A percentile compares a stretch with the other conserved stretches of the same genome.
These are phyloP conservation scores for Hypomesus transpacificus DNA, from an alignment of 2,113 vertebrate species.

Conservation along the genomic window DNA sequence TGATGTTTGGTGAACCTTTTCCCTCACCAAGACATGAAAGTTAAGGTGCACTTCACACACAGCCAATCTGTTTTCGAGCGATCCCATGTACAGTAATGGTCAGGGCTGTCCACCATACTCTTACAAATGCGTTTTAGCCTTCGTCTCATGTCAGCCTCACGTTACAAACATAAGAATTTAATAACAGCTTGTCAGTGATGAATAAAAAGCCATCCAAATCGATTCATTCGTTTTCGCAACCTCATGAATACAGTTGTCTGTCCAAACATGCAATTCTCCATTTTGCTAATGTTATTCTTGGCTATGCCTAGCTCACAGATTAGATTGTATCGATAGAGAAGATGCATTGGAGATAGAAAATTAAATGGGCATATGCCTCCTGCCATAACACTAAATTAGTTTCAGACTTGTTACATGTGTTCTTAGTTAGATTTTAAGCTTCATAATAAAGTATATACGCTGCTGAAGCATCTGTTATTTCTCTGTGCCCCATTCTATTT, in stretches of 20 bases:
- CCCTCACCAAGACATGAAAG: constrained; percentile 44
- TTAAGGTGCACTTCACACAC: constrained; percentile 47
- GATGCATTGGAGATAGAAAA: constrained; percentile 60
- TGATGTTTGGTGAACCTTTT: constrained; percentile 48
- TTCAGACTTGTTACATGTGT: constrained; percentile 63
- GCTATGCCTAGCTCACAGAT: constrained; percentile 44
- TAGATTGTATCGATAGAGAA: constrained; percentile 65
- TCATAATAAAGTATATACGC: not conserved
- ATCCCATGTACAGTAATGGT: constrained; percentile 35
- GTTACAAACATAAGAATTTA: constrained; percentile 56
- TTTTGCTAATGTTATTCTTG: constrained; percentile 47
- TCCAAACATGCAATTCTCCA: constrained; percentile 47
- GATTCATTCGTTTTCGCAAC: constrained; percentile 46
- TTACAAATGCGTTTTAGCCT: constrained; percentile 54
- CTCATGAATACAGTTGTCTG: constrained; percentile 49
- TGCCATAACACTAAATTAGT: constrained; percentile 57
- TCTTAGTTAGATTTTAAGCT: constrained; percentile 55
- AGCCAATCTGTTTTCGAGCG: constrained; percentile 48
- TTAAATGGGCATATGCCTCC: constrained; percentile 50
- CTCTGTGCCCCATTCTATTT: constrained; percentile 29
- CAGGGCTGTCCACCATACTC: constrained; percentile 36
- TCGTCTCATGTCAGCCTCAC: constrained; percentile 42
- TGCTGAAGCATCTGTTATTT: constrained; percentile 45
- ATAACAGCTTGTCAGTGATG: constrained; percentile 58
- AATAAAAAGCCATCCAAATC: constrained; percentile 43